These are phyloP conservation scores for Umimayanthus chanpuru DNA, from an alignment of 92 coral and sea anemone species.

Conservation along the genomic window DNA sequence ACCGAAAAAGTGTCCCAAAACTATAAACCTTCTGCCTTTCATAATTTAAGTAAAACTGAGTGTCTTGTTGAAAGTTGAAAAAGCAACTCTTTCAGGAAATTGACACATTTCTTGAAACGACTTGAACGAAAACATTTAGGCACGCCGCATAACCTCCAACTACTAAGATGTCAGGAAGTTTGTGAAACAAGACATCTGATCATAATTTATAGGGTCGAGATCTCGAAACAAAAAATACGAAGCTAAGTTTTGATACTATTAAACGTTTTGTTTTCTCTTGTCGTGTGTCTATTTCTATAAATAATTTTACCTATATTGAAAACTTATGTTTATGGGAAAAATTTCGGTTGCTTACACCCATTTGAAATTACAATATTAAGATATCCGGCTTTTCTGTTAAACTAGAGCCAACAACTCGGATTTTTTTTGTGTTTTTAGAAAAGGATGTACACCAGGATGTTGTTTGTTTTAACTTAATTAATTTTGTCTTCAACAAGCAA, in stretches of 20 bases:
- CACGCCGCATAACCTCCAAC: too few relatives aligned
- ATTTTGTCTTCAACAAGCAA: background rate
- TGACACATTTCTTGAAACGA: background rate
- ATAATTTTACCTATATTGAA: too few relatives aligned
- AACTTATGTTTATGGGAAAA: background rate
- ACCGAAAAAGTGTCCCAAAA: background rate
- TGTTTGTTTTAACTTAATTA: too few relatives aligned
- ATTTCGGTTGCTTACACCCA: background rate
- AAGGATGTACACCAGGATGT: background rate
- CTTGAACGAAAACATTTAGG: background rate
- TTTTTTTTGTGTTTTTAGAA: background rate
- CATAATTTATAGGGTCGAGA: background rate
- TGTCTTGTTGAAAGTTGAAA: background rate
- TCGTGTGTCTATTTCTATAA: background rate
- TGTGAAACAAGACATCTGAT: too few relatives aligned
- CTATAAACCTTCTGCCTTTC: background rate
- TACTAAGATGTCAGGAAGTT: too few relatives aligned
- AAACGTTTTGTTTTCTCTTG: background rate
- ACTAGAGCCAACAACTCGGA: background rate
- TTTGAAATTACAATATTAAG: too few relatives aligned
- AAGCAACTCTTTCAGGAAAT: background rate
- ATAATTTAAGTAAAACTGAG: too few relatives aligned
- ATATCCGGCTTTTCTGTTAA: background rate
- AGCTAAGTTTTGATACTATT: background rate
- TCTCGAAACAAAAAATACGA: background rate